phyloP scores from a whole-genome alignment of 2,113 vertebrate species.

The Anolis carolinensis region DNA sequence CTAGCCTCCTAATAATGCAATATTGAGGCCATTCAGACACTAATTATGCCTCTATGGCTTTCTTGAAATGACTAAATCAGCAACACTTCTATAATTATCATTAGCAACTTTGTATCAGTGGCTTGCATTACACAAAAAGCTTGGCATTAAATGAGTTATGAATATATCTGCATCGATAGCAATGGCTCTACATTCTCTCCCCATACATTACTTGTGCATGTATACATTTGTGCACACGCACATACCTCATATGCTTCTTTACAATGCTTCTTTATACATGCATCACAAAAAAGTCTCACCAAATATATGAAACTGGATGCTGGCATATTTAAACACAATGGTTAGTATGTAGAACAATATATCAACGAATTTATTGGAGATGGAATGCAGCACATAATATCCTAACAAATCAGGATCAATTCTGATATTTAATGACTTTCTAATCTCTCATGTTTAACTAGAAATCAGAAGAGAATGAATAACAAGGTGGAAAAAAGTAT shows the following conservation, averaged over 20 bases:
- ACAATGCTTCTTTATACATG: slow-evolving; percentile 11
- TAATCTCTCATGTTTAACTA: slow-evolving; percentile 67
- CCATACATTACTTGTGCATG: slow-evolving; percentile 22
- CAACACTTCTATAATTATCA: slow-evolving; percentile 95
- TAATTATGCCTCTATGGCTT: slow-evolving; percentile 93
- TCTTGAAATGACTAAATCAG: slow-evolving; percentile 94
- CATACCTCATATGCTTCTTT: slow-evolving; percentile 32
- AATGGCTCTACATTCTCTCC: slow-evolving; percentile 57
- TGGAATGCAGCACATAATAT: slow-evolving; percentile 53
- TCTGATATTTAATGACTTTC: slow-evolving; percentile 53
- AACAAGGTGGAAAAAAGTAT: slow-evolving; percentile 67
- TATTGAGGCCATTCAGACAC: slow-evolving; percentile 95
- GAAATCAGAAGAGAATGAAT: slow-evolving; percentile 69
- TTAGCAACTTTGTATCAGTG: slow-evolving; percentile 84
- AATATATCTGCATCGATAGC: slow-evolving; percentile 78
- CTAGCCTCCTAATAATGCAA: slow-evolving; percentile 90
- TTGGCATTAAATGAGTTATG: slow-evolving; percentile 82
- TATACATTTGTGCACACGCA: slow-evolving; percentile 58
- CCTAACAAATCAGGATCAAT: slow-evolving; percentile 44
- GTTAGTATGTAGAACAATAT: slow-evolving; percentile 35
- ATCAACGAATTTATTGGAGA: slow-evolving; percentile 2
- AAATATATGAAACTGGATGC: slow-evolving; percentile 53
- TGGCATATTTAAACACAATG: slow-evolving; percentile 55
- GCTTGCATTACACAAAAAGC: slow-evolving; percentile 80
- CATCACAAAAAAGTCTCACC: slow-evolving; percentile 29